Conservation (phyloP, 1,140 invertebrate species). For the Dufourea novaeangliae region DNA sequence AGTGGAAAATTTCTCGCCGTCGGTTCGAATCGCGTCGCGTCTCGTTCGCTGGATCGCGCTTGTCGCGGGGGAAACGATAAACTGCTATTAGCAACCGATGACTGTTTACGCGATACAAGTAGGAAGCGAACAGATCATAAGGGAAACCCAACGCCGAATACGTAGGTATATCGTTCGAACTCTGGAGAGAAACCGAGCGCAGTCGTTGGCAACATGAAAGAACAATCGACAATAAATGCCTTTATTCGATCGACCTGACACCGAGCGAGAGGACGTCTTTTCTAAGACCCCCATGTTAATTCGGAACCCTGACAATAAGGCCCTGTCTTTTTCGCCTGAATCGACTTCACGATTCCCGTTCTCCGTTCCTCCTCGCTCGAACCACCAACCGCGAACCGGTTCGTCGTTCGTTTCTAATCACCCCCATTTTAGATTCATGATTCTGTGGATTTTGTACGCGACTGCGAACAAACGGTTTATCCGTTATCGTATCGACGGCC, state of each 20-base stretch:
- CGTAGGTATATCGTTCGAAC: too few species aligned
- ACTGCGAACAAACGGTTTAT: neutral
- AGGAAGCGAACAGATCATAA: conserved; percentile 52
- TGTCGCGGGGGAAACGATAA: conserved; percentile 52
- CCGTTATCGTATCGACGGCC: too few species aligned
- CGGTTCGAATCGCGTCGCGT: neutral
- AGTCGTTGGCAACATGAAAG: conserved; percentile 63
- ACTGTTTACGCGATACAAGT: conserved; percentile 51
- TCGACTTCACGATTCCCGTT: neutral
- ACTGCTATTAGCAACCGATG: conserved; percentile 28
- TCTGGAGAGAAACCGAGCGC: too few species aligned
- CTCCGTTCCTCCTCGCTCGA: too few species aligned
- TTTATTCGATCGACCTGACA: conserved; percentile 57
- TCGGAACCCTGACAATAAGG: conserved; percentile 56
- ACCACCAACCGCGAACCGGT: neutral
- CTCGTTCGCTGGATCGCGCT: neutral
- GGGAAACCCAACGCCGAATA: conserved; percentile 2
- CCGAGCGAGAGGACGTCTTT: conserved; percentile 8
- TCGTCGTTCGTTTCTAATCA: too few species aligned
- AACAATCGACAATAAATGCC: conserved; percentile 73
- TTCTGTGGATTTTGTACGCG: neutral
- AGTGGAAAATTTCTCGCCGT: conserved; percentile 61
- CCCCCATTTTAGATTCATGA: neutral
- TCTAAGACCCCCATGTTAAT: conserved; percentile 31
- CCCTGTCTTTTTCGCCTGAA: conserved; percentile 54